phyloP scores from a whole-genome alignment of 2,888 invertebrate species.

The Quadroppia sp. region DNA sequence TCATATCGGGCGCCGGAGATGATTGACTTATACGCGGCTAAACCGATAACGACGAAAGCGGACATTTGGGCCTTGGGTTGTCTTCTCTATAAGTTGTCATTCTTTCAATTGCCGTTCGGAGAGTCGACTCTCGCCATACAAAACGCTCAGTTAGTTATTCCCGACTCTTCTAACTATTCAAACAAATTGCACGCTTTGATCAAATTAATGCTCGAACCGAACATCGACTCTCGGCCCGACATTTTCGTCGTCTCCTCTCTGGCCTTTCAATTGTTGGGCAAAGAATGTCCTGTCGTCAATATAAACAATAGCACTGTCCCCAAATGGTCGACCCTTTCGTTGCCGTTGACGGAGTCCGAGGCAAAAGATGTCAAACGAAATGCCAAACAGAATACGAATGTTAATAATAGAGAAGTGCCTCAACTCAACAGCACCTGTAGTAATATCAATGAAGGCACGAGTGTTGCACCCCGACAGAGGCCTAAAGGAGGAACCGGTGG shows the following conservation, averaged over 20 bases:
- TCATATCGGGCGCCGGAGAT: constrained; percentile 87
- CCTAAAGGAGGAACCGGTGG: constrained; percentile 61
- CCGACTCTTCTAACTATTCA: constrained; percentile 71
- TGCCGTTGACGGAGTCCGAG: constrained; percentile 38
- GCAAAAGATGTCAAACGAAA: constrained; percentile 30
- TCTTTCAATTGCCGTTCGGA: constrained; percentile 81
- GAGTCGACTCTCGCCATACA: constrained; percentile 90
- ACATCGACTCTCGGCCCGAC: constrained; percentile 75
- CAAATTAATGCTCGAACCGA: constrained; percentile 75
- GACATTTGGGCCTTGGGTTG: constrained; percentile 90
- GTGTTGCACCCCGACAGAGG: constrained; percentile 74
- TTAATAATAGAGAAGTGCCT: constrained; percentile 31
- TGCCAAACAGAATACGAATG: constrained; percentile 22
- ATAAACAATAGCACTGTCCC: constrained; percentile 57
- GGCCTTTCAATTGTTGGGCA: constrained; percentile 52
- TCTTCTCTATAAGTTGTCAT: constrained; percentile 80
- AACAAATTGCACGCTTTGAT: constrained; percentile 68
- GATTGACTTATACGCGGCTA: constrained; percentile 81
- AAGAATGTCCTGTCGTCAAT: constrained; percentile 73
- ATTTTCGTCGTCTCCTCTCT: constrained; percentile 52
- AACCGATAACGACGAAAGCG: constrained; percentile 75
- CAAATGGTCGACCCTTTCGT: constrained; percentile 32
- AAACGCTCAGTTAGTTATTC: constrained; percentile 78
- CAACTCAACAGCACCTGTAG: constrained; percentile 52
- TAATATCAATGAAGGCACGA: constrained; percentile 61